Conservation (phyloP, 2,113 vertebrate species). For the Coreoperca whiteheadi region DNA sequence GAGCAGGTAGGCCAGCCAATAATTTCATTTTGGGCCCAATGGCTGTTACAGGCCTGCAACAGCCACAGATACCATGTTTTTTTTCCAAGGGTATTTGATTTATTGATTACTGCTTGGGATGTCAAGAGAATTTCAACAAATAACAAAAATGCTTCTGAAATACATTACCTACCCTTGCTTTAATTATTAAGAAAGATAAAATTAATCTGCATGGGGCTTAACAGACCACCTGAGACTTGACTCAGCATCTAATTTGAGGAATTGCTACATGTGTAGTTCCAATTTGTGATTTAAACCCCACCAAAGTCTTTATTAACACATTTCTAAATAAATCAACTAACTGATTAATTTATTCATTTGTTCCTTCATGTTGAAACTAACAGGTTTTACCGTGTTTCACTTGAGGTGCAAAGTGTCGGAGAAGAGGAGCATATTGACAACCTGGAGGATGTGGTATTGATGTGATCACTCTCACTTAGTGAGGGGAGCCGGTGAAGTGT, state of each 20-base stretch:
- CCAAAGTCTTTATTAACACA: not conserved
- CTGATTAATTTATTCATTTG: slow-evolving; percentile 28
- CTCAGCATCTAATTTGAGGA: slow-evolving; percentile 1
- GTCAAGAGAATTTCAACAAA: too few species aligned
- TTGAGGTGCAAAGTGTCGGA: slow-evolving; percentile 28
- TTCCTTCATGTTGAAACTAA: slow-evolving; percentile 33
- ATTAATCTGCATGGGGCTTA: not conserved
- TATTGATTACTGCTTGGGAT: too few species aligned
- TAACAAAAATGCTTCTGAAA: too few species aligned
- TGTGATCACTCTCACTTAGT: slow-evolving; percentile 72
- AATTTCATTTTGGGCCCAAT: too few species aligned
- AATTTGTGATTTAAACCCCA: slow-evolving; percentile 6
- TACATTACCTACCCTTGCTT: too few species aligned
- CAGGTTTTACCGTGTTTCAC: slow-evolving; percentile 31
- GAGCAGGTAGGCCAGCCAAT: too few species aligned
- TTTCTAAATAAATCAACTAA: slow-evolving; percentile 17
- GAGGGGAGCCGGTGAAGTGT: slow-evolving; percentile 60
- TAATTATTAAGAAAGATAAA: too few species aligned
- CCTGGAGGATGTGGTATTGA: slow-evolving; percentile 67
- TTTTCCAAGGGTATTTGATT: too few species aligned
- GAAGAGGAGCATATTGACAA: slow-evolving; percentile 62
- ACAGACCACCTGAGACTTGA: not conserved
- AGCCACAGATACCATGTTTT: too few species aligned
- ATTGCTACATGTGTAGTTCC: not conserved
- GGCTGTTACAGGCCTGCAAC: too few species aligned